Conservation (phyloP, 2,888 invertebrate species). For the Cyrtodaria siliqua region DNA sequence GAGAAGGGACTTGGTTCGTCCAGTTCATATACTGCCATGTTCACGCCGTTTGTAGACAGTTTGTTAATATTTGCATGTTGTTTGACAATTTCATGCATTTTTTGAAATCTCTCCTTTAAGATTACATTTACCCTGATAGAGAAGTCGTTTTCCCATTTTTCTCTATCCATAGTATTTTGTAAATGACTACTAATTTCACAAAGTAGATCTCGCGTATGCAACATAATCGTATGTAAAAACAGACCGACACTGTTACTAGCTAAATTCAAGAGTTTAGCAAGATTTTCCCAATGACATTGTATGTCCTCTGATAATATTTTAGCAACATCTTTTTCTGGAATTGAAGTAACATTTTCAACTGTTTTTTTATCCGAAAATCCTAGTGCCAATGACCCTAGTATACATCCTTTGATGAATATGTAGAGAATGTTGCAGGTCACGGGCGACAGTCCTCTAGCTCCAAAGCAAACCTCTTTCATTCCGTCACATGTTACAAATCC, state of each 20-base stretch:
- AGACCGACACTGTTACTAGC: background rate
- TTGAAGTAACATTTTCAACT: background rate
- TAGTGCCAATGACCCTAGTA: slow-evolving; percentile 38
- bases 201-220: background rate
- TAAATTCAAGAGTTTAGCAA: background rate
- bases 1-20: no score
- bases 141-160: slow-evolving; percentile 29
- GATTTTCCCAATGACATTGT: slow-evolving; percentile 12
- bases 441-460: slow-evolving; percentile 20
- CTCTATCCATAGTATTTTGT: background rate
- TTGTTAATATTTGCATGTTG: background rate
- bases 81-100: slow-evolving; percentile 3
- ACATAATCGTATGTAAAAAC: slow-evolving; percentile 29
- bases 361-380: background rate
- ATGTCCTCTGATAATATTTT: background rate
- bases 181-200: background rate
- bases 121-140: slow-evolving; percentile 6
- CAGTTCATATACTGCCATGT: no score
- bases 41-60: no score
- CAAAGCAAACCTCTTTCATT: background rate
- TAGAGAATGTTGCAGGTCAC: slow-evolving; percentile 17
- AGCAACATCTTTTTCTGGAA: slow-evolving; percentile 5
- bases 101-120: slow-evolving; percentile 10
- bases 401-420: slow-evolving; percentile 31
- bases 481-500: background rate